A percentile compares a stretch with the other conserved stretches of the same genome.
Conservation (phyloP, 1,140 invertebrate genomes). For the Tetranychus cinnabarinus region DNA sequence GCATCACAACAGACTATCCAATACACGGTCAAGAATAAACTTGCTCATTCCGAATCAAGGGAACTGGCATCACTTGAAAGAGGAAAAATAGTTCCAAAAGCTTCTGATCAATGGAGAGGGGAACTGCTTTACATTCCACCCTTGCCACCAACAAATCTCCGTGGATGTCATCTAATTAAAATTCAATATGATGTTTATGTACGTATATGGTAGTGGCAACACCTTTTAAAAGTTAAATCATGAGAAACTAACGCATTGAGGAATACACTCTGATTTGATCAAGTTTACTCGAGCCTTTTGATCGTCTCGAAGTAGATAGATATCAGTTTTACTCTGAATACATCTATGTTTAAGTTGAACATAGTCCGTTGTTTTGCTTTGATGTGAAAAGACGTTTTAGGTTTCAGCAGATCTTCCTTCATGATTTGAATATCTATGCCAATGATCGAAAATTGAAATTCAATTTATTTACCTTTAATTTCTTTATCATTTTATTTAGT, state of each 20-base stretch:
- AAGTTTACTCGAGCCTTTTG: neutral
- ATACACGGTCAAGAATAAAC: conserved; percentile 56
- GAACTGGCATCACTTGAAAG: conserved; percentile 53
- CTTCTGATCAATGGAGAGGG: conserved; percentile 60
- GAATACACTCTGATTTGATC: too few species aligned
- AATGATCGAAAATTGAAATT: too few species aligned
- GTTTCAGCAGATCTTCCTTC: too few species aligned
- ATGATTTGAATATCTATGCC: too few species aligned
- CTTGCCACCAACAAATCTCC: conserved; percentile 76
- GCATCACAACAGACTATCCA: conserved; percentile 47
- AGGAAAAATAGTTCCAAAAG: conserved; percentile 56
- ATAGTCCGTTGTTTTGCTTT: too few species aligned
- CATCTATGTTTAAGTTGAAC: too few species aligned
- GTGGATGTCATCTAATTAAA: conserved; percentile 78
- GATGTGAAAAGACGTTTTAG: too few species aligned
- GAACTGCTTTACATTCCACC: conserved; percentile 80
- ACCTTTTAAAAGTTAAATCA: neutral
- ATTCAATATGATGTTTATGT: conserved; percentile 86
- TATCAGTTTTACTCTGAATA: too few species aligned
- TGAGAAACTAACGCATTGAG: too few species aligned
- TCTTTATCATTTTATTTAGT: conserved; percentile 27
- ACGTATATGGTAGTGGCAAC: conserved; percentile 25
- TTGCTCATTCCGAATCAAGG: conserved; percentile 54
- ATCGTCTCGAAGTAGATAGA: too few species aligned
- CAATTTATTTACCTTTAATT: neutral